Conservation (phyloP, 2,888 invertebrate genomes). For the Megaustenia siamemsis region DNA sequence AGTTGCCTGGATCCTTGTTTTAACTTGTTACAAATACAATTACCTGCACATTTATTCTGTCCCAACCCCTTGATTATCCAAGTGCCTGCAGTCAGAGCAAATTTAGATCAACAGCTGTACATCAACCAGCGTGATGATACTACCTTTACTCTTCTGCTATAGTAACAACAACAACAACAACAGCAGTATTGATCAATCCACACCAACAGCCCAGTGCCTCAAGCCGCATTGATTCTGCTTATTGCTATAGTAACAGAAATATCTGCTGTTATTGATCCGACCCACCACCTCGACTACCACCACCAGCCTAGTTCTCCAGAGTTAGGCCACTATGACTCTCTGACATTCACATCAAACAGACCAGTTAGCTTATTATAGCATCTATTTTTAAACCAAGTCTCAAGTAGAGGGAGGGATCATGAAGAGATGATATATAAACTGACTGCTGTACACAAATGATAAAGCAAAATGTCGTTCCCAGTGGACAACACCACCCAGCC, state of each 20-base stretch:
- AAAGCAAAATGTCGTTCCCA: no score
- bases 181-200: constrained; percentile 13
- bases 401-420: no score
- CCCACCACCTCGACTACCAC: neutral
- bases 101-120: neutral
- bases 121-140: neutral
- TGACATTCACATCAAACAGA: constrained; percentile 17
- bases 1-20: no score
- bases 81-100: no score
- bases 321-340: neutral
- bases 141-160: neutral
- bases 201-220: constrained; percentile 22
- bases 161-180: neutral
- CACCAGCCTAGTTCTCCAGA: neutral
- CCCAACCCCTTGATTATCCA: no score
- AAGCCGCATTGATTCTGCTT: neutral
- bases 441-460: no score
- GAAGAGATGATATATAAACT: no score
- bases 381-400: neutral
- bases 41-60: no score
- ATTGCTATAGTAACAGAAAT: constrained; percentile 33
- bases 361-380: neutral
- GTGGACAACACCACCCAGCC: no score
- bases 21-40: no score
- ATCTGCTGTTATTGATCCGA: constrained; percentile 25